Percentiles rank a stretch among this genome's conserved stretches.
These are phyloP conservation scores for Acrobasis suavella DNA, from an alignment of 2,888 invertebrate genomes.

Conservation along the genomic window DNA sequence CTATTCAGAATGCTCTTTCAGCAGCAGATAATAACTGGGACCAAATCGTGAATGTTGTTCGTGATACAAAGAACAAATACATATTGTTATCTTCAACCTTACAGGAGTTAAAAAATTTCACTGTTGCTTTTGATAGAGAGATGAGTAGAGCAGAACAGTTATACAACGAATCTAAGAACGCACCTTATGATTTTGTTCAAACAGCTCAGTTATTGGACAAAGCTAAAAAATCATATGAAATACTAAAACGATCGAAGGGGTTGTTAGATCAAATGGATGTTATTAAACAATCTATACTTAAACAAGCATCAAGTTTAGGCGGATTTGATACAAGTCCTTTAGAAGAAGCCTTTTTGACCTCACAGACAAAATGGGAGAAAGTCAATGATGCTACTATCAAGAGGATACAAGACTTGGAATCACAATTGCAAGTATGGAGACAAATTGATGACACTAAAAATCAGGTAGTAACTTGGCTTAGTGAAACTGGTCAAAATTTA, in stretches of 20 bases:
- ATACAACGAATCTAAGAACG: slow-evolving; percentile 84
- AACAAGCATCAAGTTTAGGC: slow-evolving; percentile 86
- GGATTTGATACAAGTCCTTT: slow-evolving; percentile 84
- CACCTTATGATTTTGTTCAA: slow-evolving; percentile 88
- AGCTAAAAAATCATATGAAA: slow-evolving; percentile 88
- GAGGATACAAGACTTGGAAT: slow-evolving; percentile 90
- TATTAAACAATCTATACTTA: slow-evolving; percentile 87
- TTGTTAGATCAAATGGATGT: slow-evolving; percentile 90
- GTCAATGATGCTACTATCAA: slow-evolving; percentile 87
- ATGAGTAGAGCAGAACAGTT: slow-evolving; percentile 87
- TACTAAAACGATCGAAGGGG: slow-evolving; percentile 88
- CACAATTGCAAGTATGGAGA: slow-evolving; percentile 95
- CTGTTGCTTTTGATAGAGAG: slow-evolving; percentile 86
- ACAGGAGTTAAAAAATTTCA: slow-evolving; percentile 88
- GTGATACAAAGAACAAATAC: slow-evolving; percentile 88
- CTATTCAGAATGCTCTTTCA: slow-evolving; percentile 90
- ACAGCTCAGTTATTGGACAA: slow-evolving; percentile 88
- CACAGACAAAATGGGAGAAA: slow-evolving; percentile 87
- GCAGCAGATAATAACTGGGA: slow-evolving; percentile 92
- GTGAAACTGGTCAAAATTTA: slow-evolving; percentile 90
- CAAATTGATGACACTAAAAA: slow-evolving; percentile 94
- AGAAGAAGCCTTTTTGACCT: slow-evolving; percentile 83
- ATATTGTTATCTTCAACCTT: slow-evolving; percentile 87
- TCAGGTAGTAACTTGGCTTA: slow-evolving; percentile 92
- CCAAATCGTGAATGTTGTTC: slow-evolving; percentile 87